Percentiles rank a stretch among this genome's conserved stretches.
phyloP scores from a whole-genome alignment of 2,797 vertebrate genomes.

The Coluber constrictor region DNA sequence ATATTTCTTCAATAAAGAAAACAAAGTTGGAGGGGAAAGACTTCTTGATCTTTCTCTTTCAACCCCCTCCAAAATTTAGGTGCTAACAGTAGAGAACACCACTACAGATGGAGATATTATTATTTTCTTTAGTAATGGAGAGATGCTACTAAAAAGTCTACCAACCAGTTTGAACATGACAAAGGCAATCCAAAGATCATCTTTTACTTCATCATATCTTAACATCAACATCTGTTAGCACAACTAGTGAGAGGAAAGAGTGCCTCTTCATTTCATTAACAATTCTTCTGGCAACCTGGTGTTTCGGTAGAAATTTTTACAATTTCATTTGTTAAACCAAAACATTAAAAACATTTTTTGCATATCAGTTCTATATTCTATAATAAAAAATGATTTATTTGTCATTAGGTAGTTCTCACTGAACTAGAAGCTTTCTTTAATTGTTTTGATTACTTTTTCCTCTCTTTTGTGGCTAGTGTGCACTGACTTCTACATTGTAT shows the following conservation, averaged over 20 bases:
- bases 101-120: neutral
- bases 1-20: neutral
- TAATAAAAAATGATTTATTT: neutral
- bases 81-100: neutral
- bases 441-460: slow-evolving; percentile 20
- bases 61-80: neutral
- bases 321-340: slow-evolving; percentile 7
- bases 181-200: neutral
- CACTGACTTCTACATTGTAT: neutral
- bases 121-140: neutral
- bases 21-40: neutral
- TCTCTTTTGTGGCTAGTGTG: neutral
- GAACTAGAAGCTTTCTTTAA: slow-evolving; percentile 7
- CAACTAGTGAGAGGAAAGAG: neutral
- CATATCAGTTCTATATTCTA: neutral
- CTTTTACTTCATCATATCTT: neutral
- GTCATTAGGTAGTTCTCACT: neutral
- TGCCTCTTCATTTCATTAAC: neutral
- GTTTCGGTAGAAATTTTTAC: neutral
- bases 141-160: neutral
- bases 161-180: neutral
- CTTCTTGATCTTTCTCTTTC: neutral
- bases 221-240: neutral
- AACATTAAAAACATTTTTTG: neutral
- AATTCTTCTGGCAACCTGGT: neutral